A percentile compares a stretch with the other conserved stretches of the same genome.
These are phyloP conservation scores for Gasterosteus aculeatus DNA, from an alignment of 2,113 vertebrate species.

Conservation along the genomic window DNA sequence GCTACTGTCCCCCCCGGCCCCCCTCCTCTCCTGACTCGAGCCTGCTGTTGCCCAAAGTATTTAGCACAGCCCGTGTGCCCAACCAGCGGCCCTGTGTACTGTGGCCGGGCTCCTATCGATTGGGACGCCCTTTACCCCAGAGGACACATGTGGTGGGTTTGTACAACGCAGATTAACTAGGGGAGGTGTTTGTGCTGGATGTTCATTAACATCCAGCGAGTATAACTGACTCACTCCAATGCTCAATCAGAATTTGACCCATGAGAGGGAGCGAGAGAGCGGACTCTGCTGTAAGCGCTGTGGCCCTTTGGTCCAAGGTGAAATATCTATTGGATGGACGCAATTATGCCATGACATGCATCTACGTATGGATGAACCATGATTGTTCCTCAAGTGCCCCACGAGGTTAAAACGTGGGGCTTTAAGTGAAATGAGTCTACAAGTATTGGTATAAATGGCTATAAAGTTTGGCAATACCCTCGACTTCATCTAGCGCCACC, in stretches of 20 bases:
- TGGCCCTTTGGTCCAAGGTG: background rate
- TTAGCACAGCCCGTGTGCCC: constrained; percentile 42
- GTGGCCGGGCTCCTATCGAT: constrained; percentile 54
- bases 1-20: background rate
- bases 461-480: background rate
- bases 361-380: too few relatives aligned
- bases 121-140: constrained; percentile 47
- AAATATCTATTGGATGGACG: constrained; percentile 6
- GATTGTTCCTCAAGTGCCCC: background rate
- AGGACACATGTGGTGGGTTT: constrained; percentile 24
- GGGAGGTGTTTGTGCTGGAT: constrained; percentile 22
- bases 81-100: constrained; percentile 16
- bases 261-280: background rate
- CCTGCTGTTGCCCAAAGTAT: constrained; percentile 58
- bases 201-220: constrained; percentile 40
- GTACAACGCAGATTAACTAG: constrained; percentile 29
- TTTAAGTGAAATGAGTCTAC: background rate
- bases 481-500: background rate
- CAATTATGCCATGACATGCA: background rate
- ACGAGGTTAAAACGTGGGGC: background rate
- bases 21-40: constrained; percentile 3
- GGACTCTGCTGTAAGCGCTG: background rate
- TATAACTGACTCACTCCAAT: constrained; percentile 17
- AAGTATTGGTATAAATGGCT: background rate
- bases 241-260: constrained; percentile 9